Percentiles rank a stretch among this genome's conserved stretches.
Conservation (phyloP, 1,140 invertebrate genomes). For the Heliconius nattereri region DNA sequence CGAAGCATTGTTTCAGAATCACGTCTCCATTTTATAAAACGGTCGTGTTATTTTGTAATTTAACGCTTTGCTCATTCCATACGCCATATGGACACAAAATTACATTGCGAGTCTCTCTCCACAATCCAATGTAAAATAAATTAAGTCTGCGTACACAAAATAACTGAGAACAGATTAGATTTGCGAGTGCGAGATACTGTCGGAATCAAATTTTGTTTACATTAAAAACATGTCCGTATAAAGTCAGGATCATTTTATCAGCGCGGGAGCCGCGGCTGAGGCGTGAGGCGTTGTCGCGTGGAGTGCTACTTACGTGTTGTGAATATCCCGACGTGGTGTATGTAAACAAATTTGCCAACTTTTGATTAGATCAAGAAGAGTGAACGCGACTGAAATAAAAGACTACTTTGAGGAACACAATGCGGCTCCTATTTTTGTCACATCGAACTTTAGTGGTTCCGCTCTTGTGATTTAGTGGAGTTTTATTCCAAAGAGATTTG, state of each 20-base stretch:
- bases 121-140: slow-evolving; percentile 43
- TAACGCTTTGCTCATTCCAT: slow-evolving; percentile 37
- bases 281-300: slow-evolving; percentile 56
- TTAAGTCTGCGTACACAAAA: slow-evolving; percentile 39
- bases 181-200: slow-evolving; percentile 44
- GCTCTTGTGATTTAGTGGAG: slow-evolving; percentile 41
- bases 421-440: slow-evolving; percentile 45
- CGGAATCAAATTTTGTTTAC: slow-evolving; percentile 68
- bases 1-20: neutral
- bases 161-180: slow-evolving; percentile 44
- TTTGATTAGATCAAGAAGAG: slow-evolving; percentile 73
- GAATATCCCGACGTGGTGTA: slow-evolving; percentile 65
- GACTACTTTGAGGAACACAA: slow-evolving; percentile 39
- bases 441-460: slow-evolving; percentile 43
- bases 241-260: slow-evolving; percentile 66
- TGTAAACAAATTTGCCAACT: slow-evolving; percentile 77
- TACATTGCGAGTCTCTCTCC: slow-evolving; percentile 35
- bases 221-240: slow-evolving; percentile 60
- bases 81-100: slow-evolving; percentile 37
- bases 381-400: slow-evolving; percentile 63
- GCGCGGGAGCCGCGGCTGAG: slow-evolving; percentile 48
- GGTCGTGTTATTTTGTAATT: slow-evolving; percentile 31
- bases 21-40: neutral
- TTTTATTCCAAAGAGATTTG: slow-evolving; percentile 35
- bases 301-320: slow-evolving; percentile 65